phyloP scores from a whole-genome alignment of 2,113 vertebrate species.

The Leucoraja erinaceus region DNA sequence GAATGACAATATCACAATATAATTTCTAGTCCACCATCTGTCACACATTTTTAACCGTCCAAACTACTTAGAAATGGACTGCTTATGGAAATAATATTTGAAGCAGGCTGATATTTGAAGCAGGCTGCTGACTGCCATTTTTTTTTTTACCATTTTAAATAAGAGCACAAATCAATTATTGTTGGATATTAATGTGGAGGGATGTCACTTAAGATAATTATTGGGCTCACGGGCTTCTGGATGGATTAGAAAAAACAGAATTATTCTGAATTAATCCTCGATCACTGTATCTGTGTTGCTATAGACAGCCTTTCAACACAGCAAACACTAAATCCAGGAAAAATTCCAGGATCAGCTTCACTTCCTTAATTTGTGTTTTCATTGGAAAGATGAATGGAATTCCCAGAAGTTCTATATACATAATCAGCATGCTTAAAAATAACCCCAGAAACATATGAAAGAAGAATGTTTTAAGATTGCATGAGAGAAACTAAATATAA shows the following conservation, averaged over 20 bases:
- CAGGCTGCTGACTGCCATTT: neutral
- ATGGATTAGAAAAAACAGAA: neutral
- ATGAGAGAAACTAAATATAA: neutral
- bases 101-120: neutral
- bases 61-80: neutral
- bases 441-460: neutral
- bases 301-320: neutral
- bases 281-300: neutral
- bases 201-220: neutral
- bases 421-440: neutral
- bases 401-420: neutral
- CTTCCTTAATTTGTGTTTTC: neutral
- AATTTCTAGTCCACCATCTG: neutral
- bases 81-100: neutral
- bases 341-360: neutral
- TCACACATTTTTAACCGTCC: neutral
- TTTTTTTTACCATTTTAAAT: neutral
- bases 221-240: neutral
- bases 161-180: neutral
- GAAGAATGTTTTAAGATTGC: neutral
- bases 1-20: neutral
- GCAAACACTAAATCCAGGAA: neutral
- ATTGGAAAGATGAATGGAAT: neutral
- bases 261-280: constrained; percentile 6
- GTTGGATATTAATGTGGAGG: neutral